Conservation (phyloP, 1,140 invertebrate species). For the Aporrectodea caliginosa region DNA sequence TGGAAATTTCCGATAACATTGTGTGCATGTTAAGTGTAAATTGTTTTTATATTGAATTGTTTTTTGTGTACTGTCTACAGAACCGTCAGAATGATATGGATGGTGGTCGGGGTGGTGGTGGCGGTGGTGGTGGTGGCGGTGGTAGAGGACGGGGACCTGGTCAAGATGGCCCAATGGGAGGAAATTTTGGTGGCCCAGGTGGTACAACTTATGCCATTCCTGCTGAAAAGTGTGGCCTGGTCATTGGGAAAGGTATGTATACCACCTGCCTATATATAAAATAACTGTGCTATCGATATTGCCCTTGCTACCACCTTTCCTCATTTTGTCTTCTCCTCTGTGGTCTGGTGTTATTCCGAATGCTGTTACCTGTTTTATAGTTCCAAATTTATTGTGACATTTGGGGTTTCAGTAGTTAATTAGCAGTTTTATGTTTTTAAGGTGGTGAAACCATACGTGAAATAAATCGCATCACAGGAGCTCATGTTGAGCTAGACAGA, state of each 20-base stretch:
- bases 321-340: no score
- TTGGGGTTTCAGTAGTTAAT: no score
- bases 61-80: slow-evolving; percentile 6
- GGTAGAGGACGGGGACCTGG: background rate
- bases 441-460: slow-evolving; percentile 92
- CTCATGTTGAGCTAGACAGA: slow-evolving; percentile 68
- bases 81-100: slow-evolving; percentile 9
- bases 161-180: slow-evolving; percentile 40
- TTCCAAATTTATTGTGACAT: no score
- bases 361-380: no score
- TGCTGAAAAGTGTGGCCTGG: slow-evolving; percentile 79
- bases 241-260: slow-evolving; percentile 68
- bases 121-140: background rate
- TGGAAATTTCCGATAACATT: no score
- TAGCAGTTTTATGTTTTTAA: no score
- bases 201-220: slow-evolving; percentile 67
- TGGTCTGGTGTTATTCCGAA: no score
- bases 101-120: background rate
- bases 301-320: no score
- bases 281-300: no score
- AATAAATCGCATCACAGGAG: slow-evolving; percentile 89
- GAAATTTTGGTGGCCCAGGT: background rate
- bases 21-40: background rate
- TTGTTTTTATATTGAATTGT: background rate
- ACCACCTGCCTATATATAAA: no score